Base-by-base conservation (phyloP, 1,140 invertebrate genomes). In the Cecropterus lyciades region DNA sequence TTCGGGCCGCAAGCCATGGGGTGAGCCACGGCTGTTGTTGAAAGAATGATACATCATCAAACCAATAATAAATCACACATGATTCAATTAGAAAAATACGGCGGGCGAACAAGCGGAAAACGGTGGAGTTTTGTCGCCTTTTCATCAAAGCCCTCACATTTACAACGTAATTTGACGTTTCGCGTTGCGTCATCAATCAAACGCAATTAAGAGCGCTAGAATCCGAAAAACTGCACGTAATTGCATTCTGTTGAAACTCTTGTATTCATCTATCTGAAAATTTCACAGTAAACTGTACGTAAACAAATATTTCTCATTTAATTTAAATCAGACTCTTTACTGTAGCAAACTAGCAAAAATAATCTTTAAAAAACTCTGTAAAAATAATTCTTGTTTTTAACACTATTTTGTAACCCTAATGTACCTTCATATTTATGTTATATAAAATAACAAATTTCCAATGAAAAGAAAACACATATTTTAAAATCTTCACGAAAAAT, bases 81-180 rank as follows among this genome's bases (percentile, higher is more conserved):
- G 87, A 89, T 89, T 91, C 87, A 91, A 91, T 91, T 91, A 91
- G 89, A 91, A 91, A 89, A 88, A 91, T 87, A 87, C 80, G 73
- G 68, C 77, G 75, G 68, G 79, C 71, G 66, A 46, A 24, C 30
- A 69, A 72, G 70, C 73, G 77, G 74, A 79, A 83, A 84, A 80
- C 84, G 79, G 76, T 80, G 81, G 77, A 76, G 80, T 83, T 85
- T 80, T 83, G 85, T 84, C 83, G 75, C 77, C 65, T 72, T 77
- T 75, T 73, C 70, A 72, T 70, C 60, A 67, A 78, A 69, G 67
- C 79, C 72, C 56, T 71, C 75, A 60, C 75, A 78, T 81, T 83
- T 83, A 77, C 74, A 65, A 77, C 77, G 79, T 89, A 89, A 91
- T 88, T 87, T 88, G 85, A 85, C 85, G 75, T 81, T 84, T 79